Conservation (phyloP, 2,888 invertebrate species). For the Caenorhabditis doughertyi region DNA sequence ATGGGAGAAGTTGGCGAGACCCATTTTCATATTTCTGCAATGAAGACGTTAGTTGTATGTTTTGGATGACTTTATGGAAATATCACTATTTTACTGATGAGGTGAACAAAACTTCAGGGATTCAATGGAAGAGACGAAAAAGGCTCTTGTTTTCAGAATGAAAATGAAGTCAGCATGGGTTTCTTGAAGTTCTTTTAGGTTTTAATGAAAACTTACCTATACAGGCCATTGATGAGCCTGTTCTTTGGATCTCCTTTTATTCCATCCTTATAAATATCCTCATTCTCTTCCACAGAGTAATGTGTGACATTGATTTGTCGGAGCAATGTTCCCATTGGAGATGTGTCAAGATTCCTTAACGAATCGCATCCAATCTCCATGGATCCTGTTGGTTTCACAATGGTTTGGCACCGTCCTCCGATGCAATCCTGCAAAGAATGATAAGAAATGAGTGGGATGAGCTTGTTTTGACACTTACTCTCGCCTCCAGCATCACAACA, state of each 20-base stretch:
- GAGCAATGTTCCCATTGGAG: background rate
- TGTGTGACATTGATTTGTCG: background rate
- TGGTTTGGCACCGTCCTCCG: slow-evolving; percentile 94
- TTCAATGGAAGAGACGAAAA: too few relatives aligned
- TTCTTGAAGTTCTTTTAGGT: too few relatives aligned
- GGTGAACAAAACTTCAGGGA: too few relatives aligned
- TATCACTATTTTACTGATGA: too few relatives aligned
- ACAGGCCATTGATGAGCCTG: slow-evolving; percentile 97
- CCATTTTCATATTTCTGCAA: background rate
- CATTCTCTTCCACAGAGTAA: slow-evolving; percentile 88
- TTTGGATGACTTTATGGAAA: background rate
- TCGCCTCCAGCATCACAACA: slow-evolving; percentile 80
- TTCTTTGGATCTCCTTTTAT: slow-evolving; percentile 87
- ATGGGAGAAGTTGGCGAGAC: background rate
- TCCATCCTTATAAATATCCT: background rate
- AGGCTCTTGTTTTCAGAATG: too few relatives aligned
- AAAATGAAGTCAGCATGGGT: background rate
- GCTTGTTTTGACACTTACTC: slow-evolving; percentile 35
- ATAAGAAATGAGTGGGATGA: background rate
- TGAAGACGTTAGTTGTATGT: background rate
- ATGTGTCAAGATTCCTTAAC: slow-evolving; percentile 2
- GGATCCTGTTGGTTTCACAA: too few relatives aligned
- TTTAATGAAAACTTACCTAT: slow-evolving; percentile 87
- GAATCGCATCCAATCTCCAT: slow-evolving; percentile 53
- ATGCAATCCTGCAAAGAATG: slow-evolving; percentile 88